Conservation (phyloP, 2,797 vertebrate genomes). For the Macropus fuliginosus region DNA sequence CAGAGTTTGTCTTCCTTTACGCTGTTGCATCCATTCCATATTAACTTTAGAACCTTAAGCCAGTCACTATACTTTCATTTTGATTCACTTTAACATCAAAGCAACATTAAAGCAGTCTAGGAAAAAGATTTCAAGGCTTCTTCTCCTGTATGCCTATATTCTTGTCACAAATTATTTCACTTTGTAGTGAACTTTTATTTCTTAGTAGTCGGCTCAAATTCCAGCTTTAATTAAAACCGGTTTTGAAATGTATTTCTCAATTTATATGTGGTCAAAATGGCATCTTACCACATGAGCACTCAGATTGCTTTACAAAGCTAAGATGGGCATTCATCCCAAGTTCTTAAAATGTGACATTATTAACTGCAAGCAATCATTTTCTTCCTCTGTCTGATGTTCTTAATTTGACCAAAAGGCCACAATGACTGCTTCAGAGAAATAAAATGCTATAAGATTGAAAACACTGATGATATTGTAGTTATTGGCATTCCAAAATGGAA, state of each 20-base stretch:
- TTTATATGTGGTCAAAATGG: slow-evolving; percentile 63
- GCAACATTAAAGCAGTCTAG: slow-evolving; percentile 33
- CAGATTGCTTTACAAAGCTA: slow-evolving; percentile 49
- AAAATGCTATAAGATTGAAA: slow-evolving; percentile 55
- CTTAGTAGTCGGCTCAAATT: slow-evolving; percentile 49
- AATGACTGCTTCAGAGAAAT: slow-evolving; percentile 53
- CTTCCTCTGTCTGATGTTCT: slow-evolving; percentile 51
- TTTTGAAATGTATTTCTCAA: slow-evolving; percentile 69
- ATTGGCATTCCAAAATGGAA: slow-evolving; percentile 44
- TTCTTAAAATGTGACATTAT: slow-evolving; percentile 46
- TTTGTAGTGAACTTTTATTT: slow-evolving; percentile 58
- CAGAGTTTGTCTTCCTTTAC: background rate
- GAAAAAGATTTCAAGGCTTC: slow-evolving; percentile 37
- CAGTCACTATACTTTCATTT: background rate
- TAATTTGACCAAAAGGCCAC: slow-evolving; percentile 28
- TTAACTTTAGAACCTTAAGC: slow-evolving; percentile 40
- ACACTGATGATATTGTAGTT: slow-evolving; percentile 6
- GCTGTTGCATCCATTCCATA: slow-evolving; percentile 32
- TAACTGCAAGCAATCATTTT: slow-evolving; percentile 63
- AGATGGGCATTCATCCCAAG: slow-evolving; percentile 46
- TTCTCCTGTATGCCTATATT: slow-evolving; percentile 37
- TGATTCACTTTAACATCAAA: slow-evolving; percentile 70
- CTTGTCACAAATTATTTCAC: slow-evolving; percentile 33
- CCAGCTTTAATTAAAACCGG: slow-evolving; percentile 65
- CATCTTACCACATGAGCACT: slow-evolving; percentile 24